These are phyloP conservation scores for Pangasius larnaudii DNA, from an alignment of 2,797 vertebrate genomes.

Conservation along the genomic window DNA sequence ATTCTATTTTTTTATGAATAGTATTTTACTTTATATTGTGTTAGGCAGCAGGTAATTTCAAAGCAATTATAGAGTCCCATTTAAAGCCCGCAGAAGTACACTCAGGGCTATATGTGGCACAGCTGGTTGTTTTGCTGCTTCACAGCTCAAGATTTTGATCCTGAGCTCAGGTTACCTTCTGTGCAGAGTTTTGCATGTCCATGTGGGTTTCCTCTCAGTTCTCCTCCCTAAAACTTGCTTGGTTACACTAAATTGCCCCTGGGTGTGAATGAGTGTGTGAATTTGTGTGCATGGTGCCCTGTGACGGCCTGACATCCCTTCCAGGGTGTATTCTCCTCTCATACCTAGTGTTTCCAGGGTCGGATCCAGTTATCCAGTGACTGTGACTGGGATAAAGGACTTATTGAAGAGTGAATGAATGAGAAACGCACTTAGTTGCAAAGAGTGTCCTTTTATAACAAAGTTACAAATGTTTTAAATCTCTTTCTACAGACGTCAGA, in stretches of 20 bases:
- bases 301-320: neutral
- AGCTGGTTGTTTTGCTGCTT: neutral
- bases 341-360: neutral
- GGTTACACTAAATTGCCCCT: neutral
- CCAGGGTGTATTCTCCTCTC: neutral
- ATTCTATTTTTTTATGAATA: constrained; percentile 32
- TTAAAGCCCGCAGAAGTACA: constrained; percentile 14
- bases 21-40: constrained; percentile 41
- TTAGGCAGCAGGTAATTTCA: constrained; percentile 36
- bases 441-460: neutral
- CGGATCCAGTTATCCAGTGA: neutral
- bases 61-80: constrained; percentile 20
- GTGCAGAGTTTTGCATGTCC: neutral
- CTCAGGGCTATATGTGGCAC: neutral
- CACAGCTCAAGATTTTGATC: neutral
- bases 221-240: neutral
- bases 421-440: neutral
- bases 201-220: neutral
- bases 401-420: neutral
- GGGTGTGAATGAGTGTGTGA: neutral
- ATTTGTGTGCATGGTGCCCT: neutral
- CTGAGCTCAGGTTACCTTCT: neutral
- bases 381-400: neutral
- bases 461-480: neutral
- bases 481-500: neutral